phyloP scores from a whole-genome alignment of 2,797 vertebrate species.

The Hafferia zeledoni region DNA sequence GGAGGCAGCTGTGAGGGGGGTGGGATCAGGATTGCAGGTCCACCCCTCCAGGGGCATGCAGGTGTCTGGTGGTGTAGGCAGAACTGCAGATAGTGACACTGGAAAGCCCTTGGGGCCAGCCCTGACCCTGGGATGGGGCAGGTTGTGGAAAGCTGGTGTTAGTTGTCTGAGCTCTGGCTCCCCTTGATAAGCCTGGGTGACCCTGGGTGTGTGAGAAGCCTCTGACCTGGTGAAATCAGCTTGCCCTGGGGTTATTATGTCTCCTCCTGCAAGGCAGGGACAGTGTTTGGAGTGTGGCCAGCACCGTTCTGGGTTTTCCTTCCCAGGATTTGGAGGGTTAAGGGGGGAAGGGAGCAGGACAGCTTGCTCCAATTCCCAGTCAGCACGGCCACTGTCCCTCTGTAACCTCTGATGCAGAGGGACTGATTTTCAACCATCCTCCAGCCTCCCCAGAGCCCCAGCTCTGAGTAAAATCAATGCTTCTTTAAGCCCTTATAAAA shows the following conservation, averaged over 20 bases:
- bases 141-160: background rate
- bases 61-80: fast-evolving
- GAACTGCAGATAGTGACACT: fast-evolving
- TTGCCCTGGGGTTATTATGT: background rate
- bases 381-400: background rate
- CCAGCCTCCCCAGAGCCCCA: background rate
- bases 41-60: background rate
- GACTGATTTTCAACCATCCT: background rate
- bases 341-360: background rate
- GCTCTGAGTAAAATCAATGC: background rate
- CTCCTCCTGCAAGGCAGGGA: background rate
- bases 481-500: background rate
- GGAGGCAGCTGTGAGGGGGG: background rate
- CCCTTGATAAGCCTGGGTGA: conserved; percentile 23
- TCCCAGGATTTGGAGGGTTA: background rate
- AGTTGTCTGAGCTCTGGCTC: background rate
- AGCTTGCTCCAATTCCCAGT: background rate
- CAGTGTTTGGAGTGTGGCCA: fast-evolving
- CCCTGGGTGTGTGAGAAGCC: background rate
- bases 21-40: too few species aligned
- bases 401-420: background rate
- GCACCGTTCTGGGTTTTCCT: fast-evolving
- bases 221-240: background rate
- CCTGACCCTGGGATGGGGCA: background rate
- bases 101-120: background rate